Evolutionary conservation across 2,113 vertebrate genomes (phyloP).

Genomic region (Silurus glanis): DNA sequence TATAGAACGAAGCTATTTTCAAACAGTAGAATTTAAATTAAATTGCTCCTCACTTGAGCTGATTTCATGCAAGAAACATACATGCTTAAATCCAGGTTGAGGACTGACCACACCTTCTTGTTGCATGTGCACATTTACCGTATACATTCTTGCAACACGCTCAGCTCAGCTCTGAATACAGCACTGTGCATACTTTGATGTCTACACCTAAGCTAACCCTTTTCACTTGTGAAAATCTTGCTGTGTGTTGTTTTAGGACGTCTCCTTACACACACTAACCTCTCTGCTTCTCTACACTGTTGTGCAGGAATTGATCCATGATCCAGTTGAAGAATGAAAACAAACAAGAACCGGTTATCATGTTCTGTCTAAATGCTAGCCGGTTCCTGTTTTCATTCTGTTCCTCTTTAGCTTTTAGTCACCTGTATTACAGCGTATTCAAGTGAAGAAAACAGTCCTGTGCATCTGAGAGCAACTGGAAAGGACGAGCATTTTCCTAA

Average conservation of each 20-base stretch:
- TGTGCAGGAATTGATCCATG: constrained; percentile 26
- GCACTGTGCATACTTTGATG: neutral
- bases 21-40: neutral
- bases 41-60: neutral
- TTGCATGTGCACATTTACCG: neutral
- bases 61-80: neutral
- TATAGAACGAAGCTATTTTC: neutral
- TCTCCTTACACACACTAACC: constrained; percentile 8
- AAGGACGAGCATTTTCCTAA: neutral
- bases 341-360: neutral
- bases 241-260: constrained; percentile 19
- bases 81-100: neutral
- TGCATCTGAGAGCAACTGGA: constrained; percentile 12
- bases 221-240: constrained; percentile 14
- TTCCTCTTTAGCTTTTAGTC: constrained; percentile 1
- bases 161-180: neutral
- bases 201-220: constrained; percentile 31
- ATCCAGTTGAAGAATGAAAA: constrained; percentile 27
- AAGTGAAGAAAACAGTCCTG: constrained; percentile 15
- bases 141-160: neutral
- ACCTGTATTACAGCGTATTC: constrained; percentile 11
- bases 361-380: constrained; percentile 12
- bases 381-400: constrained; percentile 1
- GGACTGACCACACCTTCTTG: neutral
- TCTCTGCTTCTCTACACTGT: constrained; percentile 21